These are phyloP conservation scores for Microhierax caerulescens DNA, from an alignment of 2,797 vertebrate species.

Conservation along the genomic window DNA sequence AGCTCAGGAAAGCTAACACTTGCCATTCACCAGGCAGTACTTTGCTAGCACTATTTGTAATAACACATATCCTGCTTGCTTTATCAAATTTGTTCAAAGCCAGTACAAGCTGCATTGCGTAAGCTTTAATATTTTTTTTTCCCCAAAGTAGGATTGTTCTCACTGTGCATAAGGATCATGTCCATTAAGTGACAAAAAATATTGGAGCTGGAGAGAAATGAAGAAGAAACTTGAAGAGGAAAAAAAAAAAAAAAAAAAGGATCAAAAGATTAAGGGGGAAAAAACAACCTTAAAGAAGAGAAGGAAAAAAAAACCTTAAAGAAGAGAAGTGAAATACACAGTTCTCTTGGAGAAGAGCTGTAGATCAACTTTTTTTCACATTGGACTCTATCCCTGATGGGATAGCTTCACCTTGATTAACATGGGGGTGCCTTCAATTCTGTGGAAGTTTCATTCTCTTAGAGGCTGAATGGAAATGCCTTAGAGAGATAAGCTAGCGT, in stretches of 20 bases:
- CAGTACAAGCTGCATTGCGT: not conserved
- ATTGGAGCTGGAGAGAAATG: not conserved
- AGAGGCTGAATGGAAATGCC: not conserved
- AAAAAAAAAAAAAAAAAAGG: not conserved
- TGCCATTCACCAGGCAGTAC: not conserved
- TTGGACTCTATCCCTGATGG: fast-evolving
- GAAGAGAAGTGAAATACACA: not conserved
- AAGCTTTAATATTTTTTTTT: not conserved
- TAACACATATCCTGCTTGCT: not conserved
- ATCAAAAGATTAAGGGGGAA: not conserved
- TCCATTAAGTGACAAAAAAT: not conserved
- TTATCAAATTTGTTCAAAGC: not conserved
- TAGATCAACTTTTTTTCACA: not conserved
- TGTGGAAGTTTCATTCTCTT: not conserved
- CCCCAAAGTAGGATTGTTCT: not conserved
- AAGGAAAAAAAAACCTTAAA: not conserved
- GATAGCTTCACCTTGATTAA: not conserved
- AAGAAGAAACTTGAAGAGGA: not conserved
- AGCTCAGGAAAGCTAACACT: not conserved
- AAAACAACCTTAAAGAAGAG: not conserved
- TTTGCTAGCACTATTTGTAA: not conserved
- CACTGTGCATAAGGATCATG: fast-evolving
- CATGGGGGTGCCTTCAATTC: not conserved
- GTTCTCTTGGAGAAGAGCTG: not conserved
- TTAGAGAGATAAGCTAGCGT: fast-evolving